Evolutionary conservation across 2,888 invertebrate species (phyloP), one percentile per base, ranked within the genome.

Genomic region (Diarsia rubi): DNA sequence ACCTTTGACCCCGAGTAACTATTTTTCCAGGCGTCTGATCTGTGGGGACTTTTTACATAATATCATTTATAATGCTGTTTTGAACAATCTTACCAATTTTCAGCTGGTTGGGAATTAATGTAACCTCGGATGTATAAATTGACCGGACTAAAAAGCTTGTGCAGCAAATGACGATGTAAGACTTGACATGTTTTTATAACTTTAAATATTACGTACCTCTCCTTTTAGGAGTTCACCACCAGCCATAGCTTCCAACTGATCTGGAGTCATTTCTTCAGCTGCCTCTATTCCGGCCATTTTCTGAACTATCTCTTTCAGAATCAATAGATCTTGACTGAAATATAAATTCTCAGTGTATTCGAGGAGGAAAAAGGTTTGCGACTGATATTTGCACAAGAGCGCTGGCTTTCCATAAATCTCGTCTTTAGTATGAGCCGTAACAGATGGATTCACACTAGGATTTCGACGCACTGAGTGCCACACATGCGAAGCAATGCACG

Each of bases 251-350:
- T 99, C 99, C 72, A 99, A 95, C 92, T 99, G 99, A 90, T 99
- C 99, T 37, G 98, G 97, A 0, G 99, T 99, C 97, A 99, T 98
- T 95, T 99, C 99, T 92, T 99, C 99, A 0, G 98, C 98, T 0
- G 99, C 98, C 95, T 99, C 99, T 73, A 99, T 99, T 1, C 99
- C 99, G 0, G 99, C 99, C 99, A 99, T 99, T 97, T 99, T 99
- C 95, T 99, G 99, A 62, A 99, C 99, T 85, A 99, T 98, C 96
- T 99, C 99, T 93, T 99, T 99, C 73, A 99, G 96, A 85, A 99
- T 98, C 47, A 99, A 96, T 88, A 99, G 97, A 95, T 99, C 99
- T 97, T 98, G 98, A 95, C 98, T 98, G 92, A 27, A 92, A 88
- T 59, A 87, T 37, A 49, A 59, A 69, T 59, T 62, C 2, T 16